phyloP scores from a whole-genome alignment of 2,797 vertebrate genomes.

The Myotis myotis region DNA sequence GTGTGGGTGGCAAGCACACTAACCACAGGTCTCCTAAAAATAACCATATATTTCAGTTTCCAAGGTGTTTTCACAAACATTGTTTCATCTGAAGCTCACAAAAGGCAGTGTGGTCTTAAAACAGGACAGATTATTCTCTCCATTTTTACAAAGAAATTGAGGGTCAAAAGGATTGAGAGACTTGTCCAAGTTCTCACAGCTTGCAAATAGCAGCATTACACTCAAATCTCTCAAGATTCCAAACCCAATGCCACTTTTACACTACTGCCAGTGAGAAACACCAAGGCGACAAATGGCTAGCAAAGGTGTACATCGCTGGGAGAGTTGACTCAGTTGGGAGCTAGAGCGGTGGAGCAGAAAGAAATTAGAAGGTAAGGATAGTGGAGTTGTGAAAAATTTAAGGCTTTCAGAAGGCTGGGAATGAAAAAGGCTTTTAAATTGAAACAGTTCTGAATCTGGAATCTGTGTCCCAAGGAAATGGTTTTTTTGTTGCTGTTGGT shows the following conservation, averaged over 20 bases:
- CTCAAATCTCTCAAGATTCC: neutral
- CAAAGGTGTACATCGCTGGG: neutral
- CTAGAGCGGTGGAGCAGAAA: neutral
- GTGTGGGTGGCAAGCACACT: slow-evolving; percentile 48
- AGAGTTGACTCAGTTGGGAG: neutral
- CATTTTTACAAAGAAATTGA: slow-evolving; percentile 17
- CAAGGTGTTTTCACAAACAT: slow-evolving; percentile 49
- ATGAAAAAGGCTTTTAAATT: slow-evolving; percentile 28
- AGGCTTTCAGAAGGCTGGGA: neutral
- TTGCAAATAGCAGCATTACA: neutral
- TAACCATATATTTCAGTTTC: slow-evolving; percentile 55
- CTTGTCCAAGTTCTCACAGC: neutral
- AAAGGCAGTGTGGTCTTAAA: slow-evolving; percentile 13
- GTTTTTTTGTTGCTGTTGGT: too few relatives aligned
- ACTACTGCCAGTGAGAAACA: neutral
- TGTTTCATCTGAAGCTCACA: slow-evolving; percentile 50
- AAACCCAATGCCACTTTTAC: neutral
- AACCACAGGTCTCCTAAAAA: slow-evolving; percentile 62
- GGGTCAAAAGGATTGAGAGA: slow-evolving; percentile 25
- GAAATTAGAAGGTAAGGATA: neutral
- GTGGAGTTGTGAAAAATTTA: neutral
- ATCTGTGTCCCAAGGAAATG: slow-evolving; percentile 25
- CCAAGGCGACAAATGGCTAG: neutral
- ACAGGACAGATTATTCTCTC: slow-evolving; percentile 7
- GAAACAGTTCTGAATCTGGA: slow-evolving; percentile 22